These are phyloP conservation scores for Allophyes oxyacanthae DNA, from an alignment of 2,888 invertebrate species.

Conservation along the genomic window DNA sequence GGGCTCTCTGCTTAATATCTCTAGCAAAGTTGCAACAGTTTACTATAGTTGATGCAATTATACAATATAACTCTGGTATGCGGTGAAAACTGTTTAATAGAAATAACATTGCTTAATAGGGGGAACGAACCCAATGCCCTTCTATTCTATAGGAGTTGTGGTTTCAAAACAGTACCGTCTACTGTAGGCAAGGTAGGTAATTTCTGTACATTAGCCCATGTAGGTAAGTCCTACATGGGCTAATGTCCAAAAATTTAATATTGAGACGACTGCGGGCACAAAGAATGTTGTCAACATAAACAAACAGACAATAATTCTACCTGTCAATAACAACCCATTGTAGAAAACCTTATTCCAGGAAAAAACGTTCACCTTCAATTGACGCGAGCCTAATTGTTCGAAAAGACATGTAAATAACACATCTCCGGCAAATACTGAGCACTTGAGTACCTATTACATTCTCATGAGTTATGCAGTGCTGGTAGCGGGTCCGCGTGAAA, in stretches of 20 bases:
- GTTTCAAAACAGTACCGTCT: no score
- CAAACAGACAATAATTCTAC: slow-evolving; percentile 5
- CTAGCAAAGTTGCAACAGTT: slow-evolving; percentile 72
- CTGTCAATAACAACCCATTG: slow-evolving; percentile 14
- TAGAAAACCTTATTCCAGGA: slow-evolving; percentile 22
- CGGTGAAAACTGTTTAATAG: slow-evolving; percentile 5
- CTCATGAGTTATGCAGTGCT: slow-evolving; percentile 85
- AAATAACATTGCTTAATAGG: no score
- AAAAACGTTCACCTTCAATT: slow-evolving; percentile 29
- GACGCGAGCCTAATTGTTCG: slow-evolving; percentile 71
- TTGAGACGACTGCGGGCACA: no score
- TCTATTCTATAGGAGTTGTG: no score
- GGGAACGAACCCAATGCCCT: no score
- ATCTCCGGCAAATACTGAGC: slow-evolving; percentile 75
- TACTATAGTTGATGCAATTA: slow-evolving; percentile 64
- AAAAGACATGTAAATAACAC: slow-evolving; percentile 78
- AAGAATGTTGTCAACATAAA: no score
- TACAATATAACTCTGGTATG: slow-evolving; percentile 12
- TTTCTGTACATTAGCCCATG: no score
- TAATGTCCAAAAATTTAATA: no score
- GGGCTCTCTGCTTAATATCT: slow-evolving; percentile 75
- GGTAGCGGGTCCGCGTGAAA: slow-evolving; percentile 82
- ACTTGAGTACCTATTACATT: slow-evolving; percentile 82
- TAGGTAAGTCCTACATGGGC: no score
- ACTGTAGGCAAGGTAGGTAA: no score